Evolutionary conservation across 2,113 vertebrate genomes (phyloP).

Genomic region (Setophaga petechia): DNA sequence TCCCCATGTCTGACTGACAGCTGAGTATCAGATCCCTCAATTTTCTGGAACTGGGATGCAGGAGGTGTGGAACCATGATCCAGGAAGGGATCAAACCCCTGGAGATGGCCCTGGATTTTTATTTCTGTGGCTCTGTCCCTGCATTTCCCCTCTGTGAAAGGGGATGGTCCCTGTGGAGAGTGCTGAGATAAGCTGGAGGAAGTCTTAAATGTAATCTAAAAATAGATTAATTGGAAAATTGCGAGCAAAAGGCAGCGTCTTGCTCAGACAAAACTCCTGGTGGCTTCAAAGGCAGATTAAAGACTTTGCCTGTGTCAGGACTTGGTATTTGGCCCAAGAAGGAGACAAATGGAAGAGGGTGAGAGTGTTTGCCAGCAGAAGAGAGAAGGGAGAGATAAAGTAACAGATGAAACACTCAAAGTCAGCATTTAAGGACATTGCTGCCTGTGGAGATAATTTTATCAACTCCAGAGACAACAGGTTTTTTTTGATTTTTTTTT

Average conservation of each 20-base stretch:
- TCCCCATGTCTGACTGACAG: background rate
- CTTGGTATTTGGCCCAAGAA: conserved; percentile 10
- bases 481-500: background rate
- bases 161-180: background rate
- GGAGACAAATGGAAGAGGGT: conserved; percentile 7
- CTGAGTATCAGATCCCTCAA: accelerated
- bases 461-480: background rate
- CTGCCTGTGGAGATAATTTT: conserved; percentile 45
- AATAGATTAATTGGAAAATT: background rate
- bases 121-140: background rate
- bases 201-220: background rate
- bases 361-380: conserved; percentile 20
- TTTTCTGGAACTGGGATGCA: background rate
- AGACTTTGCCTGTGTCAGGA: conserved; percentile 39
- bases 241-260: background rate
- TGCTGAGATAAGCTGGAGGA: background rate
- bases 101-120: background rate
- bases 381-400: conserved; percentile 34
- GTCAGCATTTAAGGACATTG: conserved; percentile 46
- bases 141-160: background rate
- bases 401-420: conserved; percentile 23
- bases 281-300: conserved; percentile 36
- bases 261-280: background rate
- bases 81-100: background rate
- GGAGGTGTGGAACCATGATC: background rate